Evolutionary conservation across 2,113 vertebrate genomes (phyloP).

Genomic region (Macroglossus sobrinus): DNA sequence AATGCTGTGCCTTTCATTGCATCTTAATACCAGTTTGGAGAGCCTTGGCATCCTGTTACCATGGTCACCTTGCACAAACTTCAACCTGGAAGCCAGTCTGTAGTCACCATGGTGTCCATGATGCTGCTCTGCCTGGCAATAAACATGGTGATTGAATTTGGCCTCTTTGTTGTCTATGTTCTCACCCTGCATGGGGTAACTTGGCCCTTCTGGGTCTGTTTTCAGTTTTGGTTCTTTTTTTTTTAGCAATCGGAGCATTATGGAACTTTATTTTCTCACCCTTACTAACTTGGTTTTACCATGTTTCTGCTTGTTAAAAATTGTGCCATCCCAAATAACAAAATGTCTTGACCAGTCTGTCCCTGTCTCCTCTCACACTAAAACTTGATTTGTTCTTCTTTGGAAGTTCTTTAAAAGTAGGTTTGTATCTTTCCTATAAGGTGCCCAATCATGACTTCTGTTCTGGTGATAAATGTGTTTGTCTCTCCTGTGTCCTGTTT

Average conservation of each 20-base stretch:
- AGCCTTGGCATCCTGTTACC: not conserved
- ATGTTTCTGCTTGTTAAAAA: not conserved
- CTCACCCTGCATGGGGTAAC: not conserved
- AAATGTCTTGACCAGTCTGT: not conserved
- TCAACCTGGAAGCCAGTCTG: not conserved
- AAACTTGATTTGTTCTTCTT: not conserved
- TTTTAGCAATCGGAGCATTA: not conserved
- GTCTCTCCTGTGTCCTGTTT: not conserved
- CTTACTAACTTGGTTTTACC: not conserved
- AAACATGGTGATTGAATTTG: not conserved
- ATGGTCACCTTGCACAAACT: not conserved
- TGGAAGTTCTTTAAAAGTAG: not conserved
- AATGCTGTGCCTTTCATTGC: not conserved
- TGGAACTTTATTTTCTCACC: not conserved
- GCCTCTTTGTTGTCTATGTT: not conserved
- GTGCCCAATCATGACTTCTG: not conserved
- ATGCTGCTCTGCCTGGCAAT: not conserved
- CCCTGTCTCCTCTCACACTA: rapidly evolving
- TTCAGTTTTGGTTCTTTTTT: not conserved
- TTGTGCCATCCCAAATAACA: not conserved
- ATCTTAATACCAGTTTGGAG: not conserved
- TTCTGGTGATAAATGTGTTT: not conserved
- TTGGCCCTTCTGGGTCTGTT: not conserved
- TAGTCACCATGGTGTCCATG: rapidly evolving
- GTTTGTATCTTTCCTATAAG: not conserved